Base-by-base conservation (phyloP, 2,797 vertebrate genomes). In the Trachops cirrhosus region DNA sequence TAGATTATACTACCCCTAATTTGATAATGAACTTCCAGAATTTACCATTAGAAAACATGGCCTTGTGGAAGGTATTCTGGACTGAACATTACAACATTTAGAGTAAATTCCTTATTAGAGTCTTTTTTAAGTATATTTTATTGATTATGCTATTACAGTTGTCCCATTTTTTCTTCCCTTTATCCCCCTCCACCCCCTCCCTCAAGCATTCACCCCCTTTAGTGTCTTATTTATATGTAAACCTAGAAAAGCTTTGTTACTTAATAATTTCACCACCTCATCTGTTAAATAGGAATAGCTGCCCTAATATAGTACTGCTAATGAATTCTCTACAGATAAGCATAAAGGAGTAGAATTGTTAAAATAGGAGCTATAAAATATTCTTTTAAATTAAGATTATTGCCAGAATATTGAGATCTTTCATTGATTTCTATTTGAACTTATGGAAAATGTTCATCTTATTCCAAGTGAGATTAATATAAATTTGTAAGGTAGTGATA, bases 21-120 rank as follows among this genome's bases (percentile, higher is more conserved):
- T 94, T 87, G 89, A 95, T 80, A 86, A 91, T 80, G 46, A 96
- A 93, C 78, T 94, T 94, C 4, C 12, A 73, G 21, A 78, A 37
- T 78, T 93, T 79, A 82, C 32, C 21, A 32, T 59, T 82, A 88
- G 41, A 88, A 96, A 77, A 15, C 37, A 68, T 19, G 52, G 39
- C 62, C 39, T 19, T 71, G 6, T 71, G 39, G 67, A 91, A 86
- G 29, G 48, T 50, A 44, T 21, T 2, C 54, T 73, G 37, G 24
- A 74, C 52, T 73, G 7, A 64, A 92, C 26, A 48, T 59, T 41
- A 91, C 48, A 92, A 89, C 5, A 57, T 74, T 86, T 54, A n/a
- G 48, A 70, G 9, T 37, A 52, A 62, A 70, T 44, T 70, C 22
- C 16, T 86, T 89, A 73, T 67, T 74, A 90, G 29, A 44, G 8